Evolutionary conservation across 2,888 invertebrate species (phyloP), one percentile per base, ranked within the genome.

Genomic region (Sinopyrophorus schimmeli): DNA sequence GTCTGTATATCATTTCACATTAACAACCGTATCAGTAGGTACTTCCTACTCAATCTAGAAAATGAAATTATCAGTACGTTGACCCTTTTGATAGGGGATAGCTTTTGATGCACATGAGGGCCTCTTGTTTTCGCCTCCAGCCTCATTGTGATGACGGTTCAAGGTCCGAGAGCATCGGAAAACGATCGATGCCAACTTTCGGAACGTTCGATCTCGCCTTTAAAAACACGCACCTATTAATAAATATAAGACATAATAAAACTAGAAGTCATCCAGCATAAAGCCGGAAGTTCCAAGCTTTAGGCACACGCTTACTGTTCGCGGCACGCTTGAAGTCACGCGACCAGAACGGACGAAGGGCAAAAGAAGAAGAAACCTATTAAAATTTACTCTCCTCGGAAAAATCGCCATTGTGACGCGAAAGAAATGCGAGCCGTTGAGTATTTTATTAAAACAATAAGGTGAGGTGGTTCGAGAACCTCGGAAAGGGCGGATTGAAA

Each of bases 31-130:
- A 64, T 63, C 59, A 57, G 53, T 54, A 52, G 57, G n/a, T 59
- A 62, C 61, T 63, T 65, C 63, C 66, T 63, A 61, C 53, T 55
- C 53, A 58, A 63, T 59, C 59, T 63, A 59, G 59, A 64, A 62
- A 67, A 67, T 67, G 63, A 59, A 66, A 67, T 67, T 67, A 67
- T 66, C 65, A 65, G 67, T 67, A 63, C 65, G 60, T 58, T 61
- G 65, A 66, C 64, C 66, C 57, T 51, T n/a, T 52, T 42, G 53
- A 58, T 58, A 57, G 53, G 57, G 56, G 61, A 59, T 61, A 59
- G 55, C 59, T 60, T 59, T 56, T 48, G 47, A 49, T 35, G 32
- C 41, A 50, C 38, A 32, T 34, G 17, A 27, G 28, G 48, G 52
- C 24, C 30, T 32, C 28, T 51, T 46, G 32, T 49, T 49, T 49